Evolutionary conservation across 2,797 vertebrate species (phyloP).

Genomic region (Petrocephalus sullivani): DNA sequence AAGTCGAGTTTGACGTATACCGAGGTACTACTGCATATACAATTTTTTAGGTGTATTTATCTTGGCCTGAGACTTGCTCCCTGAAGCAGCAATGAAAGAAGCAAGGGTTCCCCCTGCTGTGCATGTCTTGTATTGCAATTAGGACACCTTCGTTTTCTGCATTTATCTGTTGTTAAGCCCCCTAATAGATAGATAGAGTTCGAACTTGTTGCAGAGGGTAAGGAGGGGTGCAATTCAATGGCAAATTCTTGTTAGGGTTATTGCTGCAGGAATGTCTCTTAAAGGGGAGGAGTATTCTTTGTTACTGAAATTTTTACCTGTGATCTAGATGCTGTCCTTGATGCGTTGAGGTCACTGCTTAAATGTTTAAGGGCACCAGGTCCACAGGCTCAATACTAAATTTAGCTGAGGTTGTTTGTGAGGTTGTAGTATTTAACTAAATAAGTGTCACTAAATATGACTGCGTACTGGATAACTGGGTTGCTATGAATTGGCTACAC

Average conservation of each 20-base stretch:
- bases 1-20: too few species aligned
- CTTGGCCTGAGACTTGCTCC: background rate
- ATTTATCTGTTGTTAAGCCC: background rate
- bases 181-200: background rate
- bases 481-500: background rate
- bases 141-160: background rate
- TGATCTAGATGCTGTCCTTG: too few species aligned
- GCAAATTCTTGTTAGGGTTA: background rate
- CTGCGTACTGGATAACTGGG: background rate
- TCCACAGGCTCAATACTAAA: background rate
- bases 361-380: too few species aligned
- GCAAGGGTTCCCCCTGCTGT: constrained; percentile 53
- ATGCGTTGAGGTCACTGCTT: too few species aligned
- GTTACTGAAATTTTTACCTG: background rate
- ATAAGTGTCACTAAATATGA: background rate
- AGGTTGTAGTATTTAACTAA: background rate
- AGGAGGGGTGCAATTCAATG: background rate
- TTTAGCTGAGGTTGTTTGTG: background rate
- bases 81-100: background rate
- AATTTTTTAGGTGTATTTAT: background rate
- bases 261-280: background rate
- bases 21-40: background rate
- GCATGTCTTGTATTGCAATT: constrained; percentile 36
- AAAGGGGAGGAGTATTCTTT: background rate
- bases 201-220: background rate